These are phyloP conservation scores for Leptopilina drosophilae DNA, from an alignment of 2,888 invertebrate species.

Conservation along the genomic window DNA sequence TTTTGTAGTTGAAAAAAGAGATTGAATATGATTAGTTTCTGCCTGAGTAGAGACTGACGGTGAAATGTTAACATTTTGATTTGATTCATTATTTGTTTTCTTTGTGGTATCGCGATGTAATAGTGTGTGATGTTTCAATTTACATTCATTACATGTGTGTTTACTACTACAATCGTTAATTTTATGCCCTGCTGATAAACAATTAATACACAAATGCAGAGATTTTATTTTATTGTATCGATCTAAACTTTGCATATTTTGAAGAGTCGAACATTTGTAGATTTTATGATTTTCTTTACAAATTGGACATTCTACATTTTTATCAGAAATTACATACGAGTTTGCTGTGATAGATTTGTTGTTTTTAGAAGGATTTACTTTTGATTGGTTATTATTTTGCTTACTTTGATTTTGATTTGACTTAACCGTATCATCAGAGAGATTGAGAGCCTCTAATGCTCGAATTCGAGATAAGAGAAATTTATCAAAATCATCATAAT, in stretches of 20 bases:
- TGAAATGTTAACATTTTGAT: neutral
- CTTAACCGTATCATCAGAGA: neutral
- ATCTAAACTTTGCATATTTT: conserved; percentile 4
- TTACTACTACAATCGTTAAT: too few species aligned
- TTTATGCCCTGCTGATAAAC: too few species aligned
- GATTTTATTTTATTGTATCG: conserved; percentile 1
- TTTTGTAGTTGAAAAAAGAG: neutral
- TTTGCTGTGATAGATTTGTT: neutral
- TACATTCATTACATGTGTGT: neutral
- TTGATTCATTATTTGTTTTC: neutral
- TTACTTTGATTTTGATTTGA: neutral
- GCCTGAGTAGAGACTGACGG: neutral
- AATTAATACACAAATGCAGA: neutral
- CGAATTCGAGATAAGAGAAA: neutral
- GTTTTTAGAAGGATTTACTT: neutral
- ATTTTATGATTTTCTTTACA: neutral
- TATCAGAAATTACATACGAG: neutral
- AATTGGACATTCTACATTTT: neutral
- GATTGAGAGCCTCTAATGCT: neutral
- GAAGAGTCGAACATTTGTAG: neutral
- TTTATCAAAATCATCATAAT: neutral
- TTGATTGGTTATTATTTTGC: neutral
- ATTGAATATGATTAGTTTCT: neutral
- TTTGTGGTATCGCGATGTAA: neutral
- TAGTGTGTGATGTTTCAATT: neutral